Base-by-base conservation (phyloP, 2,113 vertebrate genomes). In the Rousettus leschenaultii region DNA sequence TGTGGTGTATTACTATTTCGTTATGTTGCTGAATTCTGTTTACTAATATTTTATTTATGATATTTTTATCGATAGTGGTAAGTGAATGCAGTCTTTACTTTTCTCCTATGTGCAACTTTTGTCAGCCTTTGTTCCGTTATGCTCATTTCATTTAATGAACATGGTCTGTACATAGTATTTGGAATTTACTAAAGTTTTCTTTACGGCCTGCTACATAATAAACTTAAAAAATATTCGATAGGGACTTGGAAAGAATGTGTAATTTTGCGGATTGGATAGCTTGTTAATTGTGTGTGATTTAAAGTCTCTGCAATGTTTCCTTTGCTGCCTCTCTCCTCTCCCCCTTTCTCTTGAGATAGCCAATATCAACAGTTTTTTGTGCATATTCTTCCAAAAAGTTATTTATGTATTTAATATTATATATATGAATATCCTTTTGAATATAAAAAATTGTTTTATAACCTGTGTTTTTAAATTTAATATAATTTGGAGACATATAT, bases 331-430 rank as follows among this genome's bases (percentile, higher is more conserved):
- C 79, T 89, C n/a, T 91, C 65, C 15, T 53, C 21, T 78, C 45
- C 5, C 38, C 24, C 15, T 4, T 43, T 80, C 28, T 94, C 66
- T 86, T 59, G 68, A 68, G 79, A 85, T 16, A 86, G 74, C 78
- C 86, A 92, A 65, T 79, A 70, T 80, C 74, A 92, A 80, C 65
- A 77, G 21, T 93, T 78, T 68, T 26, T 84, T 30, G 9, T 48
- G 16, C n/a, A 86, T 51, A 16, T 93, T 93, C 53, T 95, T 86
- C 85, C n/a, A 94, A 83, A 97, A 93, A 86, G 30, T 65, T 88
- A 94, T 63, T 95, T 92, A 85, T 89, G 70, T 61, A 59, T 95
- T 96, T 95, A 86, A 91, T 95, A 88, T 92, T n/a, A 51, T 55
- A 70, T 45, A 89, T 70, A 33, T 63, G 18, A 78, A 61, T 83